These are phyloP conservation scores for Ciconia stormi DNA, from an alignment of 2,113 vertebrate species.

Conservation along the genomic window DNA sequence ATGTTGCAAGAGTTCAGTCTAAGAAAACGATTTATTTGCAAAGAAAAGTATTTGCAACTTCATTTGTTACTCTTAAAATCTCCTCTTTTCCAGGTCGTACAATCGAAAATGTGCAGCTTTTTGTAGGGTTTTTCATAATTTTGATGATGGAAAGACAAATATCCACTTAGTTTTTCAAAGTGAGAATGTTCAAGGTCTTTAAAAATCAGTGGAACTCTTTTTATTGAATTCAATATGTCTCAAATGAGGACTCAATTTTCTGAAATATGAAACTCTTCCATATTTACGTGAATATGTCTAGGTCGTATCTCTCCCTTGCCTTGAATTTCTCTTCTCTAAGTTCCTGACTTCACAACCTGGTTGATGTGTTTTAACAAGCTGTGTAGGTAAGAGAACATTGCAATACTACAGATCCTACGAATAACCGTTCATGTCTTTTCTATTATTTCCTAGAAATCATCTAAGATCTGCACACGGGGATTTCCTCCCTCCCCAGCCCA, in stretches of 20 bases:
- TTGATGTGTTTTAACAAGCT: neutral
- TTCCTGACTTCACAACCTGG: neutral
- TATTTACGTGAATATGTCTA: neutral
- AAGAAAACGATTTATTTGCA: neutral
- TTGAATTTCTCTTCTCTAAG: neutral
- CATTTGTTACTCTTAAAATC: neutral
- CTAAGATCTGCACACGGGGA: neutral
- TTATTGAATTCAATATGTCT: neutral
- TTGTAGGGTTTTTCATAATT: neutral
- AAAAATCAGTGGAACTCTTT: neutral
- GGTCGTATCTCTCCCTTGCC: fast-evolving
- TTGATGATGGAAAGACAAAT: neutral
- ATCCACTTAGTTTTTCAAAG: neutral
- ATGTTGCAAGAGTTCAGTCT: neutral
- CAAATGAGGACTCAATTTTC: neutral
- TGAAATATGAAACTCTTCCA: neutral
- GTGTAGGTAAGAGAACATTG: neutral
- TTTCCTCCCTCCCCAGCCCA: neutral
- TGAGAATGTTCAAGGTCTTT: neutral
- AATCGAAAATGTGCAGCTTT: neutral
- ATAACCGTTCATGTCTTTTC: neutral
- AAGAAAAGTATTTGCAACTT: neutral
- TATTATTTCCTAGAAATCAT: neutral
- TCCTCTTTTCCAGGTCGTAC: neutral
- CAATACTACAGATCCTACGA: neutral